Base-by-base conservation (phyloP, 2,797 vertebrate species). In the Cyclura pinguis region DNA sequence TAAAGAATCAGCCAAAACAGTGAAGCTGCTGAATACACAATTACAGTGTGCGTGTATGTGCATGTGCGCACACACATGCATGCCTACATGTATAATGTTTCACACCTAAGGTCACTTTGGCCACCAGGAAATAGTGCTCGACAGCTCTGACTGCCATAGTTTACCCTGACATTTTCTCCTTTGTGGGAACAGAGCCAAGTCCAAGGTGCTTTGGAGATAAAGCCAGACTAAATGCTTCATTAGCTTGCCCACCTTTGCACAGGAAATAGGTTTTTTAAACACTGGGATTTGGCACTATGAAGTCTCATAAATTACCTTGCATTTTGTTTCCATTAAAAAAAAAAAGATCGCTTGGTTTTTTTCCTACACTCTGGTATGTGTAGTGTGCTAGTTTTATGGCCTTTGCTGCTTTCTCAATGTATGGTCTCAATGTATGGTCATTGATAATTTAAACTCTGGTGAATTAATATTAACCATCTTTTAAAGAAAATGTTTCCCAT, bases 191-290 rank as follows among this genome's bases (percentile, higher is more conserved):
- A 0, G 89, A 94, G 97, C 96, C 94, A 91, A 97, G 96, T 95
- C 93, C 83, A 93, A 91, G 87, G 85, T 87, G 80, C 91, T 96
- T 94, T 94, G 81, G 93, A 92, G 93, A 89, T 91, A 76, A 64
- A 94, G 96, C 95, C 97, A 97, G 97, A 97, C 96, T 96, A 74
- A 89, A 96, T 90, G 96, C 96, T 95, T 94, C 96, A 93, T 97
- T 97, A 91, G 95, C 95, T 94, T 95, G 94, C 96, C 95, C 96
- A 96, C 93, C 96, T 96, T 91, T 86, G 92, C 94, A 50, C 96
- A 92, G 96, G 94, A 94, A 95, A 95, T 93, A 91, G 35, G 86
- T 35, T 81, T 78, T 72, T 35, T 80, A 91, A 84, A 86, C 83
- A 8, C 91, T n/a, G 50, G 92, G 80, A 80, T 93, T 94, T 91